Conservation (phyloP, 2,113 vertebrate genomes). For the Suncus etruscus region DNA sequence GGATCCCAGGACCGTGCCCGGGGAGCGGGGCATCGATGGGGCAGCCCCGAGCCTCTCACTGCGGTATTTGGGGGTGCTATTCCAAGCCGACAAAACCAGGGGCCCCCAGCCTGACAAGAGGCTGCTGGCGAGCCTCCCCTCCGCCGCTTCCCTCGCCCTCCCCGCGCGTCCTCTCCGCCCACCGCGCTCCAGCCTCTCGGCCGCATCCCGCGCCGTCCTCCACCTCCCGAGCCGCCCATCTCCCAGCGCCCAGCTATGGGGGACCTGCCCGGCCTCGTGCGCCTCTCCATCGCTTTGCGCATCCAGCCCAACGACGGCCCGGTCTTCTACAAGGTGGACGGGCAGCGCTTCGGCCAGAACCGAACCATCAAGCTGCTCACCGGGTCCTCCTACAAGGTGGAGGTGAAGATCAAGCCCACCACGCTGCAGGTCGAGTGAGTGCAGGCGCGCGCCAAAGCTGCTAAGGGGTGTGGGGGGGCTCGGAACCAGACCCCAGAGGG, state of each 20-base stretch:
- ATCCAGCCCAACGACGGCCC: conserved; percentile 96
- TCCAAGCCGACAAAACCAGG: not conserved
- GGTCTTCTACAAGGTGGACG: conserved; percentile 97
- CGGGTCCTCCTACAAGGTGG: conserved; percentile 96
- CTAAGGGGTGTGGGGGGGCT: not conserved
- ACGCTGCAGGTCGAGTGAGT: conserved; percentile 95
- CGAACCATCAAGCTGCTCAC: conserved; percentile 98
- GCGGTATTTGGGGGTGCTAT: not conserved
- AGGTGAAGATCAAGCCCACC: conserved; percentile 94
- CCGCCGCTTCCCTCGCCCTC: conserved; percentile 36
- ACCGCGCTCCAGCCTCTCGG: conserved; percentile 32
- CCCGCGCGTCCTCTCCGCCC: conserved; percentile 71
- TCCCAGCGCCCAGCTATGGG: conserved; percentile 87
- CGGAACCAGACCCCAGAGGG: not conserved
- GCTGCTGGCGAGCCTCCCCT: not conserved
- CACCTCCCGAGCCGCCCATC: conserved; percentile 22
- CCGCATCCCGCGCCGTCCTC: not conserved
- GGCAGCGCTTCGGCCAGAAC: conserved; percentile 96
- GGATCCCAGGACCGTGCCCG: not conserved
- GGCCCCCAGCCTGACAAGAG: not conserved
- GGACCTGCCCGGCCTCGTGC: conserved; percentile 92
- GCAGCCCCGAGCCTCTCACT: not conserved
- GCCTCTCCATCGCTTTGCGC: conserved; percentile 94
- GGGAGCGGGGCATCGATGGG: conserved; percentile 35
- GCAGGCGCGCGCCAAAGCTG: conserved; percentile 44